Evolutionary conservation across 2,797 vertebrate species (phyloP), one percentile per base, ranked within the genome.

Genomic region (Columba guinea): DNA sequence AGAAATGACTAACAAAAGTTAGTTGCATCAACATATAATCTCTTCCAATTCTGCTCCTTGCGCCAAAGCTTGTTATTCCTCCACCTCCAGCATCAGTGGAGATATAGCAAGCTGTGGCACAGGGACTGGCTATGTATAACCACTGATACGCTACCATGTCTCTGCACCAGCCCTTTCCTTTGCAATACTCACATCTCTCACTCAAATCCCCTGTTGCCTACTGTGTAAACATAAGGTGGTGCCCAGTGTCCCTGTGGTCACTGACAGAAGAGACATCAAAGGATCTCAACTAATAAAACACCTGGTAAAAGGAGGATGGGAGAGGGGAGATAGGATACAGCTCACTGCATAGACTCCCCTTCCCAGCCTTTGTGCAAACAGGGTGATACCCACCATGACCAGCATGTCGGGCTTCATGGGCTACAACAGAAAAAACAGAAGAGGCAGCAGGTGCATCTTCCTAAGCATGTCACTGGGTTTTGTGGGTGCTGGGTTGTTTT

Each of bases 111-210:
- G 21, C 55, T 35, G 30, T 63, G 34, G 35, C 28, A 75, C 17
- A n/a, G n/a, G 18, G 30, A 75, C 20, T 53, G 81, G 28, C 46
- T 65, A 23, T 0, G 0, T 27, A 0, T 21, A 58, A 56, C 39
- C 49, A 56, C 10, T 24, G 68, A 60, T 46, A 74, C 1, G 3
- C 8, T 20, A 6, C 49, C 12, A 12, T 3, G 11, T 24, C 67
- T 87, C 37, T 32, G 37, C 59, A 87, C 53, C 68, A 76, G 39
- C 15, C 27, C 59, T 24, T 52, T 41, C 41, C 79, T 74, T 60
- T 53, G 55, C 74, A 44, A 46, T 28, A 17, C 37, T 67, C 4
- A 0, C 41, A 62, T 8, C 27, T 28, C 12, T 35, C 55, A 37
- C 35, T 58, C 78, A 80, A 67, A 70, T 46, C 22, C 56, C 28